Base-by-base conservation (phyloP, 2,797 vertebrate genomes). In the Lophotriccus pileatus region DNA sequence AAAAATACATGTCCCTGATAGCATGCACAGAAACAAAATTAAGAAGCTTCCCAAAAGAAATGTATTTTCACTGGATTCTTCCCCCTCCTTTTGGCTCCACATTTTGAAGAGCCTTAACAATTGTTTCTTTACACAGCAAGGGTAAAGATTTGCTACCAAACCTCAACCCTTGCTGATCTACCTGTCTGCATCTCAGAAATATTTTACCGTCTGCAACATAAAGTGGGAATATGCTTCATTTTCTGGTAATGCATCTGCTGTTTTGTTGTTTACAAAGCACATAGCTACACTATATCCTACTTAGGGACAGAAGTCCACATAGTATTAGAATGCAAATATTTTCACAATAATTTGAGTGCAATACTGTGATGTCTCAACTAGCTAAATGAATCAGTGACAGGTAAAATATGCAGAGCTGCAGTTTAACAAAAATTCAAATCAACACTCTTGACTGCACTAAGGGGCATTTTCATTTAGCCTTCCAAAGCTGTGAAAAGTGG, bases 331-430 rank as follows among this genome's bases (percentile, higher is more conserved):
- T 67, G 93, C 93, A 96, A 96, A 90, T 94, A 94, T 94, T 93
- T 95, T 90, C 87, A 94, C 95, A 95, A 97, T 90, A 89, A 95
- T 97, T 97, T 91, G 94, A 97, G 96, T 97, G 97, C 96, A 97
- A 93, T 97, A 97, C 62, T 88, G 96, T 97, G 95, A 95, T 96
- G 96, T 94, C 96, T 97, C 94, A 93, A 95, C 97, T 97, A 97
- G 92, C 97, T 97, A 98, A 96, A 97, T 97, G 97, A 97, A 95
- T 97, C 96, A 97, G 96, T 97, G 96, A 97, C 96, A 96, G 96
- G 95, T 97, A 97, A 97, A 97, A 97, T 94, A 97, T 0, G 66
- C 95, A 97, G 97, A 98, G 97, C 97, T 97, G 95, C 95, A 96
- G 94, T 91, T 97, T 76, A 93, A 84, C 74, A 90, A 96, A 96